Percentiles rank a stretch among this genome's conserved stretches.
phyloP scores from a whole-genome alignment of 35 echinoderm and acorn worm species.

The Ptychodera flava region DNA sequence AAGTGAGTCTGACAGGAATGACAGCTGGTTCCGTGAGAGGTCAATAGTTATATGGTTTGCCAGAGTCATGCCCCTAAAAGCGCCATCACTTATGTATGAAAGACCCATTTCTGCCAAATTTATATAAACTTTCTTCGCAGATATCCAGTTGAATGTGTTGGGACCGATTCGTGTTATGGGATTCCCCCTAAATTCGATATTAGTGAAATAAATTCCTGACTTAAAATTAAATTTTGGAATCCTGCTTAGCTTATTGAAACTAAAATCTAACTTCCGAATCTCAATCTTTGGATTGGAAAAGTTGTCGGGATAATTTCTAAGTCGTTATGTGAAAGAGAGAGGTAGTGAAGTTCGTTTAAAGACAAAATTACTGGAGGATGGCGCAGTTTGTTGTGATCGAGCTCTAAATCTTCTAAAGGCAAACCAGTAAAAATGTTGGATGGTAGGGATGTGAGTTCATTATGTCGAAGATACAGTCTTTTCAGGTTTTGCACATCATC shows the following conservation, averaged over 20 bases:
- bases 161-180: neutral
- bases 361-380: too few relatives aligned
- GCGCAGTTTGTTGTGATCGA: neutral
- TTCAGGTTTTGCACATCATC: neutral
- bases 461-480: neutral
- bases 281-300: neutral
- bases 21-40: neutral
- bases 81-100: neutral
- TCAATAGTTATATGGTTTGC: neutral
- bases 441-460: neutral
- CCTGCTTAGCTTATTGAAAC: neutral
- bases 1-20: neutral
- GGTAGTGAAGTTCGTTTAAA: too few relatives aligned
- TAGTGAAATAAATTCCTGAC: neutral
- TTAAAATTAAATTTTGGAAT: neutral
- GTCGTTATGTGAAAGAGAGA: too few relatives aligned
- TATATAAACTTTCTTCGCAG: neutral
- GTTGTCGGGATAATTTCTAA: neutral
- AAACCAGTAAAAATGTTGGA: neutral
- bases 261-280: neutral
- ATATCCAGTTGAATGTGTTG: neutral
- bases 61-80: neutral
- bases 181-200: neutral
- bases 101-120: neutral
- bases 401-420: neutral